Conservation (phyloP, 2,888 invertebrate species). For the Melinaea marsaeus region DNA sequence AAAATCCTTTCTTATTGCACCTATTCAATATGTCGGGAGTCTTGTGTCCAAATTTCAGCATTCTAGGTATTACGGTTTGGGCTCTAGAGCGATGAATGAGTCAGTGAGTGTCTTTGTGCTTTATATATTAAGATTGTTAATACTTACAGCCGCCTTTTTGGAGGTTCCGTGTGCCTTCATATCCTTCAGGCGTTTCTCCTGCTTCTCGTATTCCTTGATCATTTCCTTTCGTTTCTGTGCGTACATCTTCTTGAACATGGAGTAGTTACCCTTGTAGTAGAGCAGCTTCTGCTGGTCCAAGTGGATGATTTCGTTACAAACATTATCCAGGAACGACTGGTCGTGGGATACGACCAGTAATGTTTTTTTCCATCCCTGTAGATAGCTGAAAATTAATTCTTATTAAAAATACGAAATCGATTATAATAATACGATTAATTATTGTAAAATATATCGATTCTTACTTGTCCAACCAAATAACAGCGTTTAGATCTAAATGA, state of each 20-base stretch:
- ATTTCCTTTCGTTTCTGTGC: constrained; percentile 96
- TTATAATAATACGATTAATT: constrained; percentile 4
- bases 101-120: no score
- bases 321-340: constrained; percentile 99
- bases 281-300: constrained; percentile 95
- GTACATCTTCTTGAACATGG: constrained; percentile 99
- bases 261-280: constrained; percentile 98
- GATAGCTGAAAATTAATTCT: constrained; percentile 80
- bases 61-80: no score
- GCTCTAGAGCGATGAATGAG: no score
- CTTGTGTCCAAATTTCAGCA: no score
- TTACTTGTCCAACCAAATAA: constrained; percentile 99
- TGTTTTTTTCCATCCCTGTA: constrained; percentile 99
- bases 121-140: no score
- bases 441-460: constrained; percentile 41
- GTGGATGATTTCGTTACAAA: constrained; percentile 99
- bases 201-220: constrained; percentile 98
- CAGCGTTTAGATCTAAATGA: constrained; percentile 99
- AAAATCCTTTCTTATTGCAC: no score
- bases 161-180: constrained; percentile 97
- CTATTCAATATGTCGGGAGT: no score
- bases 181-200: constrained; percentile 96
- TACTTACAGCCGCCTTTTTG: constrained; percentile 90
- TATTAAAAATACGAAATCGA: background rate
- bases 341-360: constrained; percentile 99